Conservation (phyloP, 2,888 invertebrate species). For the Diogma glabrata region DNA sequence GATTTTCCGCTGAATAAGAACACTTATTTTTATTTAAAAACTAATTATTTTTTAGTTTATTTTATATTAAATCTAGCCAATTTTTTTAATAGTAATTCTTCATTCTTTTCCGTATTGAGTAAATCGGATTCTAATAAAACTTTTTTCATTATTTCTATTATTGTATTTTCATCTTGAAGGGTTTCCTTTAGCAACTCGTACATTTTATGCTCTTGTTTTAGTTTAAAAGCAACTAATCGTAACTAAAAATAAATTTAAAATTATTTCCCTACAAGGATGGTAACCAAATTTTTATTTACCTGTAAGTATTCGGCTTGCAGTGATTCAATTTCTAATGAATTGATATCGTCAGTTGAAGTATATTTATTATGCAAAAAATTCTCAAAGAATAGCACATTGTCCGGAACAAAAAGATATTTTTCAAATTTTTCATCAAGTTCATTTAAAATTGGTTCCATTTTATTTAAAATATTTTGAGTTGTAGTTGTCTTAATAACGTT, state of each 20-base stretch:
- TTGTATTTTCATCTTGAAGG: neutral
- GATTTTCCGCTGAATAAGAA: conserved; percentile 1
- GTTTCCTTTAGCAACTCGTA: no score
- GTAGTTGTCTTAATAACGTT: no score
- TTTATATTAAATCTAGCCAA: no score
- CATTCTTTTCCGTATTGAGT: neutral
- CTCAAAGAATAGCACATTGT: conserved; percentile 26
- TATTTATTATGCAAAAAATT: conserved; percentile 25
- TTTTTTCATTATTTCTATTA: neutral
- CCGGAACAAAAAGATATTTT: conserved; percentile 26
- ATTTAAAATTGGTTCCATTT: conserved; percentile 17
- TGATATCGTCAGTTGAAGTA: conserved; percentile 19
- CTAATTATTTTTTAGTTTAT: neutral
- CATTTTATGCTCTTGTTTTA: no score
- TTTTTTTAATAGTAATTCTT: neutral
- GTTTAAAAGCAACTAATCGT: no score
- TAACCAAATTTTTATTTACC: neutral
- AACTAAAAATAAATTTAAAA: no score
- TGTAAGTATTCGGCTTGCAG: neutral
- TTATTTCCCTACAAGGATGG: no score
- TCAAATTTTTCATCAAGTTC: conserved; percentile 23
- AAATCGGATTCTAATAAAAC: neutral
- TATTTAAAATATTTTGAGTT: neutral
- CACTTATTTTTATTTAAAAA: neutral
- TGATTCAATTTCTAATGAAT: neutral